Conservation (phyloP, 2,113 vertebrate species). For the Muntiacus reevesi region DNA sequence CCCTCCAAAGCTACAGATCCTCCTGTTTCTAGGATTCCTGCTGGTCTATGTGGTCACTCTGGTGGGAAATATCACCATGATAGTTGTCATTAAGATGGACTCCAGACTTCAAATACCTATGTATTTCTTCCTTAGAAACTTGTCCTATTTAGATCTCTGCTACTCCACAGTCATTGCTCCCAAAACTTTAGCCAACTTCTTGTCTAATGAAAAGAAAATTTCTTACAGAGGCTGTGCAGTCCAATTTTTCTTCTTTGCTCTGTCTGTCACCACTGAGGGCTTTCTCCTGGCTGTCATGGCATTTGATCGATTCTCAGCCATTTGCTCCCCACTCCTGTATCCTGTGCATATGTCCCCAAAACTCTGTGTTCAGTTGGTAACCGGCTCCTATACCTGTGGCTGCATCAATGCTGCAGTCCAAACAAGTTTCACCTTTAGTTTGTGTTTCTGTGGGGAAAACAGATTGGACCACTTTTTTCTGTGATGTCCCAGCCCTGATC, state of each 20-base stretch:
- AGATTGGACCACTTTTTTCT: slow-evolving; percentile 77
- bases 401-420: slow-evolving; percentile 72
- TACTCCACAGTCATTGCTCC: slow-evolving; percentile 77
- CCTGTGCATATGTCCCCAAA: slow-evolving; percentile 61
- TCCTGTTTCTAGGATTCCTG: slow-evolving; percentile 66
- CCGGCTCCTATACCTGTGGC: slow-evolving; percentile 74
- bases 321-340: slow-evolving; percentile 75
- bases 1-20: background rate
- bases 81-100: slow-evolving; percentile 60
- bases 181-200: slow-evolving; percentile 68
- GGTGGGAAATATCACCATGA: slow-evolving; percentile 68
- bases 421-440: slow-evolving; percentile 71
- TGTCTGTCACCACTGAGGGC: slow-evolving; percentile 72
- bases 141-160: slow-evolving; percentile 75
- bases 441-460: slow-evolving; percentile 67
- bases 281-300: slow-evolving; percentile 78
- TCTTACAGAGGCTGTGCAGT: slow-evolving; percentile 66
- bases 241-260: slow-evolving; percentile 79
- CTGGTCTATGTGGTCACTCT: slow-evolving; percentile 60
- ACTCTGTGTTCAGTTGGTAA: slow-evolving; percentile 55
- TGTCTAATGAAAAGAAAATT: slow-evolving; percentile 58
- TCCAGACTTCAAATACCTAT: slow-evolving; percentile 70
- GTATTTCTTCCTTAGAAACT: slow-evolving; percentile 78
- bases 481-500: slow-evolving; percentile 75
- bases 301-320: slow-evolving; percentile 63